Conservation (phyloP, 2,888 invertebrate genomes). For the Epirrhoe alternata region DNA sequence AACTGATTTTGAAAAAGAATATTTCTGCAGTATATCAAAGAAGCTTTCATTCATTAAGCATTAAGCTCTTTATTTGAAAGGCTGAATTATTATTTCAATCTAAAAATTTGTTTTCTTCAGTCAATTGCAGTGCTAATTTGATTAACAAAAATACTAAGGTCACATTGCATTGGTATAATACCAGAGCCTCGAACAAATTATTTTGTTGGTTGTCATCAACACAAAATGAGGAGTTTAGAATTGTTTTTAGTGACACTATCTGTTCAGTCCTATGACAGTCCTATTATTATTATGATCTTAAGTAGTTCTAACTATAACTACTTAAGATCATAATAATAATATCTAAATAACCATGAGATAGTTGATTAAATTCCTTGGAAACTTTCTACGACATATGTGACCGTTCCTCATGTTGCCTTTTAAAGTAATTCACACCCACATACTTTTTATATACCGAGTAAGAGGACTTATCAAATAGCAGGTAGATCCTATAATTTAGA, state of each 20-base stretch:
- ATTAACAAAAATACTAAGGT: slow-evolving; percentile 22
- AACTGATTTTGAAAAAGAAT: neutral
- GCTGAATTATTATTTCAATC: slow-evolving; percentile 26
- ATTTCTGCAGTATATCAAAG: neutral
- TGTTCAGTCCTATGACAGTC: neutral
- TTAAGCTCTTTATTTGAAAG: neutral
- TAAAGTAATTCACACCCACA: neutral
- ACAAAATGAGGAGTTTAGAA: neutral
- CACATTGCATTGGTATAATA: slow-evolving; percentile 10
- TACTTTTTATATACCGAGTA: neutral
- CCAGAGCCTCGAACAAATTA: slow-evolving; percentile 7
- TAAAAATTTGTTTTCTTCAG: slow-evolving; percentile 6
- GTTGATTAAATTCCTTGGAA: neutral
- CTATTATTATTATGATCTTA: no score
- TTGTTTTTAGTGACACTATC: neutral
- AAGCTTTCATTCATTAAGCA: neutral
- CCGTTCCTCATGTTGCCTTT: neutral
- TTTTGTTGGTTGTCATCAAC: slow-evolving; percentile 11
- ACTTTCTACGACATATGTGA: neutral
- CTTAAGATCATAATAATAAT: neutral
- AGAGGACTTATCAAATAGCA: neutral
- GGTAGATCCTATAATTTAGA: neutral
- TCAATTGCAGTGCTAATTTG: slow-evolving; percentile 16
- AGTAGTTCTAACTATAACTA: no score
- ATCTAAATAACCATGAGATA: neutral